phyloP scores from a whole-genome alignment of 2,797 vertebrate species.

The Gymnothorax reevesii region DNA sequence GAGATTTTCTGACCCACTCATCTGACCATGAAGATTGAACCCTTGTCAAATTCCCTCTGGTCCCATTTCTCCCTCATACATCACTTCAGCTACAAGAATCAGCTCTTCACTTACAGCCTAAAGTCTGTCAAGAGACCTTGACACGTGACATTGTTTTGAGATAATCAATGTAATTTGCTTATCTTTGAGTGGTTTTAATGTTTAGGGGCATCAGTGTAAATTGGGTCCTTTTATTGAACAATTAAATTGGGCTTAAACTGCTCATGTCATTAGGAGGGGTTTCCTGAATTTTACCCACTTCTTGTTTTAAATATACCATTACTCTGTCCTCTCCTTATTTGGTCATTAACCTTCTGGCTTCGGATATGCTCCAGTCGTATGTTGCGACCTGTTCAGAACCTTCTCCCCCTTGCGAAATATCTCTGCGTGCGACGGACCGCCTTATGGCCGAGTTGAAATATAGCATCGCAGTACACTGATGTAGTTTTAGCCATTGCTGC shows the following conservation, averaged over 20 bases:
- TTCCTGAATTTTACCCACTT: conserved; percentile 9
- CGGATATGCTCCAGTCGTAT: conserved; percentile 38
- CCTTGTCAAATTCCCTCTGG: too few relatives aligned
- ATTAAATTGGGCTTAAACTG: conserved; percentile 24
- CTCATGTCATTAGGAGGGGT: conserved; percentile 24
- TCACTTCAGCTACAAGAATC: too few relatives aligned
- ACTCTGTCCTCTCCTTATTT: conserved; percentile 33
- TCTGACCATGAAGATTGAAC: too few relatives aligned
- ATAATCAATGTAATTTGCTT: too few relatives aligned
- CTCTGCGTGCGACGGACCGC: conserved; percentile 14
- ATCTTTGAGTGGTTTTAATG: too few relatives aligned
- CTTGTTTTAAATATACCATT: conserved; percentile 24
- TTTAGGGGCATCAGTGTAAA: too few relatives aligned
- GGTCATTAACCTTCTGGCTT: conserved; percentile 48
- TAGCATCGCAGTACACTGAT: conserved; percentile 37
- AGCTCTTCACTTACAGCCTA: too few relatives aligned
- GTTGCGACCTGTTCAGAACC: conserved; percentile 28
- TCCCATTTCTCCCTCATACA: too few relatives aligned
- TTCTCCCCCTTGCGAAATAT: conserved; percentile 22
- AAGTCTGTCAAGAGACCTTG: too few relatives aligned
- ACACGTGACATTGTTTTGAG: too few relatives aligned
- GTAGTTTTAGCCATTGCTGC: conserved; percentile 16
- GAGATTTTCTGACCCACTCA: too few relatives aligned
- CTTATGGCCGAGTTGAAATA: conserved; percentile 31
- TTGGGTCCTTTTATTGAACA: conserved; percentile 26